A percentile compares a stretch with the other conserved stretches of the same genome.
phyloP scores from a whole-genome alignment of 2,797 vertebrate species.

The Hemitrygon akajei region DNA sequence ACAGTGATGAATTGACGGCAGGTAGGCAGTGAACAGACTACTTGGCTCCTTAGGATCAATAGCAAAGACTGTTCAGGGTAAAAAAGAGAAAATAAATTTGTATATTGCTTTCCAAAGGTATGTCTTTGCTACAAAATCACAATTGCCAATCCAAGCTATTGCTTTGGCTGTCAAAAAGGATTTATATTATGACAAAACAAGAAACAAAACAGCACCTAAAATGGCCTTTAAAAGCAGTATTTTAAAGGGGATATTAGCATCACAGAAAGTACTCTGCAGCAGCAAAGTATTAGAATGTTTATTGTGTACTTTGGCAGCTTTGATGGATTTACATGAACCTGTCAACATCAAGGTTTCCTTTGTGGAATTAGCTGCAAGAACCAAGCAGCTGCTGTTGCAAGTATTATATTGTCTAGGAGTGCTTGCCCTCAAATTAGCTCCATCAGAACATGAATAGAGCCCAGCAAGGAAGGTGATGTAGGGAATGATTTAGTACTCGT shows the following conservation, averaged over 20 bases:
- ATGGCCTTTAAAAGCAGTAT: background rate
- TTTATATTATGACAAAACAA: background rate
- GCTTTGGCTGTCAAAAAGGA: background rate
- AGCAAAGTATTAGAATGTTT: background rate
- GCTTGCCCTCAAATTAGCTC: constrained; percentile 10
- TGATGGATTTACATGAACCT: constrained; percentile 22
- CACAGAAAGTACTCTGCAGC: background rate
- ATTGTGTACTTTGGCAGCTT: constrained; percentile 1
- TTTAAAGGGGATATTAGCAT: background rate
- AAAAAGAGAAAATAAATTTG: background rate
- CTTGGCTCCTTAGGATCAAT: background rate
- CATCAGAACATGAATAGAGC: background rate
- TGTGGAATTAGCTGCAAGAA: background rate
- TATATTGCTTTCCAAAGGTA: background rate
- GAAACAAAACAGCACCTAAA: background rate
- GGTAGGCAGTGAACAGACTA: background rate
- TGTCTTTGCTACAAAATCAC: constrained; percentile 2
- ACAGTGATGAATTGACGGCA: background rate
- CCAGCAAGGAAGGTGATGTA: background rate
- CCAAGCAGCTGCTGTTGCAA: background rate
- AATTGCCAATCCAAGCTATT: background rate
- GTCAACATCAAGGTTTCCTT: constrained; percentile 10
- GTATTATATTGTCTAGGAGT: constrained; percentile 26
- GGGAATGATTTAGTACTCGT: background rate
- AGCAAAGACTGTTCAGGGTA: background rate